Conservation (phyloP, 2,888 invertebrate species). For the Cabera pusaria region DNA sequence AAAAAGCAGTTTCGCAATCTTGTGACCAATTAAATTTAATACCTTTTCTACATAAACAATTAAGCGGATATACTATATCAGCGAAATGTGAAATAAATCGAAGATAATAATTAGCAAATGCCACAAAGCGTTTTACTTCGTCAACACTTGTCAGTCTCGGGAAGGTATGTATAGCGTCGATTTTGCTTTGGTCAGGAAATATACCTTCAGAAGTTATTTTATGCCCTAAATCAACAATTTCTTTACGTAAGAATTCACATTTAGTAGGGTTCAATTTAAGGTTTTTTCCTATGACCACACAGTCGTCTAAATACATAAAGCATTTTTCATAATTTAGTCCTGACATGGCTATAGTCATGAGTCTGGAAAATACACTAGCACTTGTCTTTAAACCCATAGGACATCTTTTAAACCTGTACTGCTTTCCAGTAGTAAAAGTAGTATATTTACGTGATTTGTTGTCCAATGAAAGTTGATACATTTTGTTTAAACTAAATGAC, state of each 20-base stretch:
- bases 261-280: conserved; percentile 5
- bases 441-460: too few species aligned
- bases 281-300: conserved; percentile 4
- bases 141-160: conserved; percentile 13
- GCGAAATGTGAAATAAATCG: conserved; percentile 15
- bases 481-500: too few species aligned
- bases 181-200: conserved; percentile 3
- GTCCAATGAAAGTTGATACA: too few species aligned
- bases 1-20: conserved; percentile 16
- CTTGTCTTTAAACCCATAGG: conserved; percentile 15
- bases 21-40: conserved; percentile 10
- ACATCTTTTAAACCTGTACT: conserved; percentile 8
- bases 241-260: conserved; percentile 4
- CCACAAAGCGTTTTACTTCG: conserved; percentile 15
- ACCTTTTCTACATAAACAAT: conserved; percentile 23
- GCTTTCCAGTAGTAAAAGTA: neutral
- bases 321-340: conserved; percentile 12
- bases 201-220: neutral
- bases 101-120: conserved; percentile 5
- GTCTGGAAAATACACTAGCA: conserved; percentile 5
- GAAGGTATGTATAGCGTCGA: conserved; percentile 2
- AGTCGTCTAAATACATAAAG: conserved; percentile 9
- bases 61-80: conserved; percentile 16
- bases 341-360: conserved; percentile 8
- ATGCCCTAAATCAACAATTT: conserved; percentile 6